Evolutionary conservation across 2,797 vertebrate species (phyloP).

Genomic region (Hybognathus amarus): DNA sequence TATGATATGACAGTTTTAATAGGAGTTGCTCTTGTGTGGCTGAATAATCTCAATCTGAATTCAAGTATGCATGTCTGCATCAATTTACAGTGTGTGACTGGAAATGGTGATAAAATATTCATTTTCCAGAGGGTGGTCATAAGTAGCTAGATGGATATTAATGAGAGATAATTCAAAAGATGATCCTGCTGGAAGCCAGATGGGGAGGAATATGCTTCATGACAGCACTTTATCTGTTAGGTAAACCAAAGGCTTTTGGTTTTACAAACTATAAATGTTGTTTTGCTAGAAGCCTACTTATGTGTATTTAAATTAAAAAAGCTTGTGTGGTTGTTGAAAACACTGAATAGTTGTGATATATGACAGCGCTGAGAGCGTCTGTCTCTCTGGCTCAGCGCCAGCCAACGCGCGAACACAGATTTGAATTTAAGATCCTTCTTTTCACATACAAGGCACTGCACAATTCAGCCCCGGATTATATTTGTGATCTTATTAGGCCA

Average conservation of each 20-base stretch:
- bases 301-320: no score
- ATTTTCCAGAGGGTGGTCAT: conserved; percentile 30
- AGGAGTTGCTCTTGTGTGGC: not conserved
- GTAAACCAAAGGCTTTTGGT: not conserved
- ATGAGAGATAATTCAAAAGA: conserved; percentile 21
- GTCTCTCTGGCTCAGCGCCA: no score
- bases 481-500: no score
- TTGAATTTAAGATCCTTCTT: no score
- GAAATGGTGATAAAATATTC: conserved; percentile 13
- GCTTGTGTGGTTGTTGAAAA: no score
- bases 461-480: no score
- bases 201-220: not conserved
- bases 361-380: no score
- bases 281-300: no score
- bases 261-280: no score
- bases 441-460: no score
- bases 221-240: not conserved
- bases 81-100: conserved; percentile 12
- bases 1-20: not conserved
- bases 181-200: not conserved
- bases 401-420: no score
- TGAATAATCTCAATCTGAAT: conserved; percentile 26
- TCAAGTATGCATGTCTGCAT: conserved; percentile 2
- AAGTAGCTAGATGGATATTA: conserved; percentile 15
- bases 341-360: no score